Conservation (phyloP, 2,113 vertebrate species). For the Chamaetylas fuelleborni region DNA sequence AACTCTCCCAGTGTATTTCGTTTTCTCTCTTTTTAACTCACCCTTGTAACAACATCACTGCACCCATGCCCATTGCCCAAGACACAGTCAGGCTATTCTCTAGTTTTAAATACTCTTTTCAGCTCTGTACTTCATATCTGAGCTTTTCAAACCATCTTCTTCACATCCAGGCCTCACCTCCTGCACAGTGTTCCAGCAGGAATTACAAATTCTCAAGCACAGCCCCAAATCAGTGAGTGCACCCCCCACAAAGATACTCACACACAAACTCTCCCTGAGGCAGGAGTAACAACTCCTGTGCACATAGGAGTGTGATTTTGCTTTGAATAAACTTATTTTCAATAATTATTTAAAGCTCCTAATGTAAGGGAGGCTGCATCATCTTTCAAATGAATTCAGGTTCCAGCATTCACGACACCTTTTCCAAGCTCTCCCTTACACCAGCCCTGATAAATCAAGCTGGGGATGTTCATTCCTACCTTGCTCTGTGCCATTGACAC, state of each 20-base stretch:
- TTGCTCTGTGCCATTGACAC: slow-evolving; percentile 80
- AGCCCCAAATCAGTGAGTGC: not conserved
- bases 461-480: slow-evolving; percentile 67
- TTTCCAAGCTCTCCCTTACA: not conserved
- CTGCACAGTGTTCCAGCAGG: not conserved
- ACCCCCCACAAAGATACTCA: fast-evolving
- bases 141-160: not conserved
- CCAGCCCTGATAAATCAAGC: not conserved
- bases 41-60: not conserved
- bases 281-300: not conserved
- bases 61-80: not conserved
- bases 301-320: not conserved
- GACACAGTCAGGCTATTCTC: not conserved
- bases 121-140: not conserved
- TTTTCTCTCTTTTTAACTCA: not conserved
- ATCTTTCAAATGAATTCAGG: not conserved
- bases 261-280: not conserved
- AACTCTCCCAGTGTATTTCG: not conserved
- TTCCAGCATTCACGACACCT: not conserved
- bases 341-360: not conserved
- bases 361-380: not conserved
- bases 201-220: not conserved
- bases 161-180: not conserved
- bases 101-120: not conserved
- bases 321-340: not conserved